Evolutionary conservation across 2,888 invertebrate species (phyloP), one percentile per base, ranked within the genome.

Genomic region (Harpalus rufipes): DNA sequence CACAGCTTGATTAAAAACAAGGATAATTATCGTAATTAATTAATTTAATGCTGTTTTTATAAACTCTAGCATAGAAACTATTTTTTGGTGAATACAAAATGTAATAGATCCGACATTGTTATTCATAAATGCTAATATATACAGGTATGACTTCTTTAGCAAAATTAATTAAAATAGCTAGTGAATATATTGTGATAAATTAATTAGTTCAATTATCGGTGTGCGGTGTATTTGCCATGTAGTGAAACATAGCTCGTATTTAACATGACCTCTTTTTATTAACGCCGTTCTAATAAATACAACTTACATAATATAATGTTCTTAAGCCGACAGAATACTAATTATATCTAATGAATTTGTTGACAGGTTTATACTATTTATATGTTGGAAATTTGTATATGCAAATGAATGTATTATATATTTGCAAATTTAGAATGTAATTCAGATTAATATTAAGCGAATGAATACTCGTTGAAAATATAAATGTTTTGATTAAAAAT

Each of bases 231-330:
- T 56, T 58, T 78, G 25, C 32, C 78, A 39, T n/a, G n/a, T 68
- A n/a, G 56, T 78, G 58, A 78, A 78, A 78, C 58, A 56, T 78
- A 56, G 78, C 68, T 56, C 7, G 7, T 58, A 25, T 14, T 78
- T 58, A 32, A 58, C 56, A 32, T 78, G 58, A 58, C 78, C 78
- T 78, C 56, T 79, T 79, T 79, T 61, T 79, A 79, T 79, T 79
- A 56, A 39, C 79, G 10, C 32, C 79, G 32, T 18, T 79, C 61
- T 61, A 79, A 61, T 61, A 61, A 79, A 59, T 61, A 79, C 58
- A 32, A 18, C 41, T 79, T 79, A 18, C 61, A 41, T 58, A 79
- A 79, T 25, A 61, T 79, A 74, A 74, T 74, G 41, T 44, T 74
- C 44, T 44, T 44, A 74, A 74, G 72, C 68, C 14, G 65, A 25